These are phyloP conservation scores for Egretta garzetta DNA, from an alignment of 2,113 vertebrate species.

Conservation along the genomic window DNA sequence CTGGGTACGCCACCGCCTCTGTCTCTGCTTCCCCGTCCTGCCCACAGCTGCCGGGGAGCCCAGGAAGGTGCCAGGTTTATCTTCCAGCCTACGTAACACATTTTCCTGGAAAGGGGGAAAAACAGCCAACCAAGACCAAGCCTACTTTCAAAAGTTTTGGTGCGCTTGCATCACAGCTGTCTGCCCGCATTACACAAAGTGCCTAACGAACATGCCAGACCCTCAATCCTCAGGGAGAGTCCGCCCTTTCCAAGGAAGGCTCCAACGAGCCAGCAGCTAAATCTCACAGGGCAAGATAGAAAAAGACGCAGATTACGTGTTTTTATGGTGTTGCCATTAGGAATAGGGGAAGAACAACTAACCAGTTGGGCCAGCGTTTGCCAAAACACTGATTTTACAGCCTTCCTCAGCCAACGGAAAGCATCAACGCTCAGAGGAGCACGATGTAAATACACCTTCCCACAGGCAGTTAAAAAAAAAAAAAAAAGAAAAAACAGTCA, in stretches of 20 bases:
- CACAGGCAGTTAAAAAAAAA: neutral
- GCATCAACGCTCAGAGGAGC: neutral
- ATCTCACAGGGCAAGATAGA: neutral
- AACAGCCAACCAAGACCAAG: neutral
- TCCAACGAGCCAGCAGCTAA: neutral
- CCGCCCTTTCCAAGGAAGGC: neutral
- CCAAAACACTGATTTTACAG: neutral
- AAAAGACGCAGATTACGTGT: neutral
- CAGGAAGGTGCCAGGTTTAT: neutral
- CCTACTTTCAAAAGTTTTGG: neutral
- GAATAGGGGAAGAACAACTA: neutral
- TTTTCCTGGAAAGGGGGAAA: neutral
- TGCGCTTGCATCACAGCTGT: neutral
- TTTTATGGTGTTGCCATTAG: neutral
- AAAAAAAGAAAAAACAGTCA: neutral
- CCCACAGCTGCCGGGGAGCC: neutral
- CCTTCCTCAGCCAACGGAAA: neutral
- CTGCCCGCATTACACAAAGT: neutral
- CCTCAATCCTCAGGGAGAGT: neutral
- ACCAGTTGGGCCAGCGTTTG: neutral
- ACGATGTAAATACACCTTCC: neutral
- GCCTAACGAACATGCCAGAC: neutral
- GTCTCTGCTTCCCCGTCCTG: accelerated
- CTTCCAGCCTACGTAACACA: neutral
- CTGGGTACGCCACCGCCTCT: accelerated